Base-by-base conservation (phyloP, 2,113 vertebrate genomes). In the Pyrgilauda ruficollis region DNA sequence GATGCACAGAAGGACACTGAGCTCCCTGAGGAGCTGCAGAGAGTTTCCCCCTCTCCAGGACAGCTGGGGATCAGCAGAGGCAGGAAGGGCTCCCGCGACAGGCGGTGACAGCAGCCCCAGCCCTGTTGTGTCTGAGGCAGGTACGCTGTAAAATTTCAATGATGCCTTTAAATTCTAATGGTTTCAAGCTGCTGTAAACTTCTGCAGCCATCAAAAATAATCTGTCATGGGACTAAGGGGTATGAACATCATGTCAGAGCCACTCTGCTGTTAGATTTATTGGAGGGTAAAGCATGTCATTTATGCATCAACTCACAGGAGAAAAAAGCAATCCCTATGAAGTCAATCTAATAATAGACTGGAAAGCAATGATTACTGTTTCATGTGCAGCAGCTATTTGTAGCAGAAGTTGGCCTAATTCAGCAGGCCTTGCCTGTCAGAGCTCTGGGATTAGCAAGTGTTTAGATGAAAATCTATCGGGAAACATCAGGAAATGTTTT, bases 261-360 rank as follows among this genome's bases (percentile, higher is more conserved):
- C 93, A 97, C 89, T 98, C 96, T 96, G 91, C 94, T 95, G 96
- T 96, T 97, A 98, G 97, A 98, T 98, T 98, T 98, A 98, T 98
- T 98, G 96, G 94, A 97, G 96, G 97, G 97, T 98, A 98, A 98
- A 98, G 95, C 96, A 96, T 97, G 98, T 98, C 97, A 97, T 98
- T 98, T 98, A 97, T 98, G 97, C 97, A 97, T 98, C 97, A 98
- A 97, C 88, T 97, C 97, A 98, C 97, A 97, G 92, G 97, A 98
- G 96, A 97, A 97, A 98, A 97, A 98, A 96, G 96, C 97, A 98
- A 97, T 97, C 96, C 96, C 96, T 97, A 94, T 94, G 97, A 98
- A 98, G 97, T 98, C 98, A 98, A 98, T 98, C 97, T 98, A 98
- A 98, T 98, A 98, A 98, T 97, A 98, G 97, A 97, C 94, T 98